A percentile compares a stretch with the other conserved stretches of the same genome.
Evolutionary conservation across 2,888 invertebrate genomes (phyloP).

Genomic region (Pasiphila rectangulata): DNA sequence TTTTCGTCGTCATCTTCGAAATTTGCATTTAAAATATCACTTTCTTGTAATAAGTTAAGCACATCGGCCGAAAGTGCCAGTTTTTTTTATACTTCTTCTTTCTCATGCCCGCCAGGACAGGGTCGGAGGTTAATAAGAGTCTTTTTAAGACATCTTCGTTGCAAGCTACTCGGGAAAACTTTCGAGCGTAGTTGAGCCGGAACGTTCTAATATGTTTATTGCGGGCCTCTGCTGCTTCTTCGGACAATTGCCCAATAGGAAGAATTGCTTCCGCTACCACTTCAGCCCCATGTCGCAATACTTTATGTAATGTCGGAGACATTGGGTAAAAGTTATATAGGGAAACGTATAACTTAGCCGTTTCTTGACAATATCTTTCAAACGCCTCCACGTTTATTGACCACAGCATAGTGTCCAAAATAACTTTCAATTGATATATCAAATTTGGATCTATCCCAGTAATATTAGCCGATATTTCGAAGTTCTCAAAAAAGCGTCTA

Average conservation of each 20-base stretch:
- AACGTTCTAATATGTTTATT: constrained; percentile 22
- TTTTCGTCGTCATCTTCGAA: not conserved
- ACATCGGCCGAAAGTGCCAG: constrained; percentile 7
- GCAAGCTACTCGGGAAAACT: constrained; percentile 21
- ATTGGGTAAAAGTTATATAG: constrained; percentile 16
- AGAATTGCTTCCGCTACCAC: constrained; percentile 22
- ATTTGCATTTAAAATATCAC: not conserved
- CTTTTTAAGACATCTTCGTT: constrained; percentile 21
- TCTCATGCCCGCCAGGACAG: constrained; percentile 16
- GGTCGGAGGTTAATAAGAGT: constrained; percentile 19
- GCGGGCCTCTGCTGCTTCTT: constrained; percentile 27
- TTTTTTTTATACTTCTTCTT: constrained; percentile 11
- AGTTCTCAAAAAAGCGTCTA: not conserved
- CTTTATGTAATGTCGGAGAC: constrained; percentile 16
- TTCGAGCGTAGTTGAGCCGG: constrained; percentile 19
- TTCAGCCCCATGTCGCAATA: constrained; percentile 12
- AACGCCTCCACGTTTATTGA: constrained; percentile 1
- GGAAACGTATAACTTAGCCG: constrained; percentile 7
- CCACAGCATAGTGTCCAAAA: constrained; percentile 3
- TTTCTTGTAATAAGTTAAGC: not conserved
- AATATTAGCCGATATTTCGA: not conserved
- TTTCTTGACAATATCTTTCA: constrained; percentile 9
- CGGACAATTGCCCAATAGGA: too few relatives aligned
- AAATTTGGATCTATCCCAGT: constrained; percentile 2
- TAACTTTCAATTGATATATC: constrained; percentile 7